Base-by-base conservation (phyloP, 2,113 vertebrate species). In the Myxocyprinus asiaticus region DNA sequence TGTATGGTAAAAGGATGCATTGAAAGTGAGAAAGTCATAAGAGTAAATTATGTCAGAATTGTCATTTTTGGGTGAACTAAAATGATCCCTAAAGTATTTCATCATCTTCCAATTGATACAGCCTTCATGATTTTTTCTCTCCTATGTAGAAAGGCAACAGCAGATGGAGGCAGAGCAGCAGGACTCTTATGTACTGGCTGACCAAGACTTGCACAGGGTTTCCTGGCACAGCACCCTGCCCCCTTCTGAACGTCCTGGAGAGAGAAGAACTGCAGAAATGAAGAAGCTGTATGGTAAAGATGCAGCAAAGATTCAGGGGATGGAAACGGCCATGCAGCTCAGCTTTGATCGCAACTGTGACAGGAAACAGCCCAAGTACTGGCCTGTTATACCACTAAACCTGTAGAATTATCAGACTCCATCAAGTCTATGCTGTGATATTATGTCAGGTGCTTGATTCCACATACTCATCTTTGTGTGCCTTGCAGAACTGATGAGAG, bases 261-360 rank as follows among this genome's bases (percentile, higher is more conserved):
- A 96, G 85, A 92, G 94, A 51, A 92, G 95, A 4, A 76, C 84
- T 9, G 93, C 92, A 0, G 96, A 98, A 90, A 98, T 98, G 97
- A 94, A 94, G 89, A 92, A 85, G 73, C 88, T 99, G 0, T 98
- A 97, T 0, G 96, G 96, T 14, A 81, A 90, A n/a, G 90, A 93
- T 3, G 90, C 96, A 0, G 81, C 91, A 70, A 96, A 95, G 91
- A 96, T 98, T 85, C 90, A 94, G 87, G 98, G 95, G 58, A 98
- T 98, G 95, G 98, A 99, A 90, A 86, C 96, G 0, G 95, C 95
- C 0, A 91, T 99, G 92, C 98, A 98, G 86, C 95, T 99, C 68
- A 90, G 82, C 11, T 99, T 99, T 43, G 94, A 98, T 84, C 93
- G 94, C 42, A 95, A 94, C 85, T 96, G 96, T 82, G 96, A 98